A percentile compares a stretch with the other conserved stretches of the same genome.
phyloP scores from a whole-genome alignment of 2,888 invertebrate species.

The Hedychridium roseum region DNA sequence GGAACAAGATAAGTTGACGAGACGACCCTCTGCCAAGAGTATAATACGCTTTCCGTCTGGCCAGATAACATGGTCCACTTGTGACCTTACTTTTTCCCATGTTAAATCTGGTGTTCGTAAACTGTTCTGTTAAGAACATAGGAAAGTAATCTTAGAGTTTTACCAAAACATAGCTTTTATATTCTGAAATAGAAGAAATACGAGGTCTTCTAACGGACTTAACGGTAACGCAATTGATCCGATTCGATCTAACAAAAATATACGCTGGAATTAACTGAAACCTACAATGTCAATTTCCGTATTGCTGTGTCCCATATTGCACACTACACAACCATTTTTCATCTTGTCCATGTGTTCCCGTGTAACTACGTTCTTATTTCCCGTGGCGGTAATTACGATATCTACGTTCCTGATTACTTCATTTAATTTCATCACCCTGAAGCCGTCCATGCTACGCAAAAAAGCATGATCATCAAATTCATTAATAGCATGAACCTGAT shows the following conservation, averaged over 20 bases:
- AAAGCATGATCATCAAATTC: conserved; percentile 6
- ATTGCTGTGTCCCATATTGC: conserved; percentile 98
- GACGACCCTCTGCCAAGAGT: conserved; percentile 90
- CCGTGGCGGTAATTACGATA: conserved; percentile 96
- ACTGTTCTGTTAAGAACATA: conserved; percentile 72
- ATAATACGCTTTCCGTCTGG: conserved; percentile 96
- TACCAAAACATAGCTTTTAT: conserved; percentile 30
- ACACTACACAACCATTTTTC: conserved; percentile 94
- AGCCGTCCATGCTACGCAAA: conserved; percentile 99
- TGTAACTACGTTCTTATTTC: conserved; percentile 95
- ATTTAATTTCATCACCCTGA: conserved; percentile 91
- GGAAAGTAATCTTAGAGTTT: conserved; percentile 36
- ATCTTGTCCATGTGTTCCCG: conserved; percentile 96
- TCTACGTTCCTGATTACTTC: conserved; percentile 94
- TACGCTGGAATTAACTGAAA: conserved; percentile 17
- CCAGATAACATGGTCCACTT: conserved; percentile 99
- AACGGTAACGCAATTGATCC: neutral
- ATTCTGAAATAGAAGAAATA: conserved; percentile 35
- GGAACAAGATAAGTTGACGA: conserved; percentile 96
- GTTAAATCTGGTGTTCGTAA: conserved; percentile 92
- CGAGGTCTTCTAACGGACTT: conserved; percentile 28
- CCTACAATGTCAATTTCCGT: conserved; percentile 93
- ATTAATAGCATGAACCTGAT: conserved; percentile 6
- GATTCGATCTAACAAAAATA: conserved; percentile 16
- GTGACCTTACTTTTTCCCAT: conserved; percentile 97